These are phyloP conservation scores for Lepus americanus DNA, from an alignment of 2,113 vertebrate genomes.

Conservation along the genomic window DNA sequence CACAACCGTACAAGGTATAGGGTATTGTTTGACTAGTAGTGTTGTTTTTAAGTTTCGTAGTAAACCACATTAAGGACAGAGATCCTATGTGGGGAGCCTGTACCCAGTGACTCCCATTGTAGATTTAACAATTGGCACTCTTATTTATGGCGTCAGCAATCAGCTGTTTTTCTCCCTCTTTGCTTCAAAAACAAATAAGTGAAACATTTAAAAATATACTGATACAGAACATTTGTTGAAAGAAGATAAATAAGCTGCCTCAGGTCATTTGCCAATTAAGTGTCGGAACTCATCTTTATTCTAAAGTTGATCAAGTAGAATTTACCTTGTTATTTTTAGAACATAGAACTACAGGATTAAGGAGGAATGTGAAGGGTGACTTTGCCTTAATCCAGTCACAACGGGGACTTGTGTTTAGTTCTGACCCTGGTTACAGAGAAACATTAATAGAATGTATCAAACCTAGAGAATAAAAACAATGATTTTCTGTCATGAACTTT, in stretches of 20 bases:
- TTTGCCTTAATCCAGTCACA: fast-evolving
- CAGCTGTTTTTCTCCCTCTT: too few relatives aligned
- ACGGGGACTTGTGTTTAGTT: background rate
- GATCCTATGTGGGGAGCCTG: too few relatives aligned
- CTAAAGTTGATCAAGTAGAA: background rate
- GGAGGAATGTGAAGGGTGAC: background rate
- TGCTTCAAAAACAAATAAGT: too few relatives aligned
- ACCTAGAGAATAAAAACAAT: background rate
- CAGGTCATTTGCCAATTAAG: background rate
- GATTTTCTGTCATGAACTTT: background rate
- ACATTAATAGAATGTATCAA: background rate
- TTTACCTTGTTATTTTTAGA: background rate
- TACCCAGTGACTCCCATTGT: too few relatives aligned
- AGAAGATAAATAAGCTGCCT: background rate
- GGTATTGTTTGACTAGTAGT: too few relatives aligned
- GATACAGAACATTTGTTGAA: slow-evolving; percentile 23
- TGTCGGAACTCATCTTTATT: background rate
- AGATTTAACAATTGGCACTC: too few relatives aligned
- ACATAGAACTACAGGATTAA: background rate
- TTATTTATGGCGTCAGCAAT: too few relatives aligned
- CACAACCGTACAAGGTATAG: too few relatives aligned
- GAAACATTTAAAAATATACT: background rate
- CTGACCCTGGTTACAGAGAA: background rate
- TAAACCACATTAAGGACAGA: too few relatives aligned
- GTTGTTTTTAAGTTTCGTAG: too few relatives aligned